Evolutionary conservation across 2,888 invertebrate species (phyloP).

Genomic region (Nemoura dubitans): DNA sequence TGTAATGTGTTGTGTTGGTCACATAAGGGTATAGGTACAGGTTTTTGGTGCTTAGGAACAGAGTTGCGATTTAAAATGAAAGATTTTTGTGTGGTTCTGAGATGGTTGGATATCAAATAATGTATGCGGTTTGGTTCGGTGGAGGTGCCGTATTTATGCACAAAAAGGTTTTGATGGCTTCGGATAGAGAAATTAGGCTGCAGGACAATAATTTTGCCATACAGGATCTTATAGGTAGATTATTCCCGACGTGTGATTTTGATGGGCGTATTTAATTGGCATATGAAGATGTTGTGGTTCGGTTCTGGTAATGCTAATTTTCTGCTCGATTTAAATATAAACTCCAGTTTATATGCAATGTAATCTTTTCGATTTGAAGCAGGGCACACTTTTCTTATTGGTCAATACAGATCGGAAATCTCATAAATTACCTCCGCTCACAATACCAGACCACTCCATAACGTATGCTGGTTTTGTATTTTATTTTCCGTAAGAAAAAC

Average conservation of each 20-base stretch:
- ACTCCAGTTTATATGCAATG: background rate
- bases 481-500: constrained; percentile 26
- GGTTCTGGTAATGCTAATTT: background rate
- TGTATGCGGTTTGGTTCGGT: background rate
- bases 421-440: constrained; percentile 18
- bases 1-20: constrained; percentile 16
- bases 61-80: background rate
- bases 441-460: constrained; percentile 24
- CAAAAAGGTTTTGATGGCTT: background rate
- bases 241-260: no score
- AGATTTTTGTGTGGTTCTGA: background rate
- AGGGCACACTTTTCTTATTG: background rate
- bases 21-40: constrained; percentile 23
- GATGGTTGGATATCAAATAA: no score
- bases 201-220: no score
- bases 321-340: background rate
- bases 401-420: constrained; percentile 17
- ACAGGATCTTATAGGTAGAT: no score
- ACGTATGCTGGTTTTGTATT: constrained; percentile 1
- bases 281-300: no score
- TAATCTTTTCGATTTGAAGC: background rate
- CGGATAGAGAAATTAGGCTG: no score
- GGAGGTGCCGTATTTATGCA: no score
- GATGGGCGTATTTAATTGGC: no score
- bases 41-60: constrained; percentile 1